phyloP scores from a whole-genome alignment of 30 jellyfish, hydroid and myxozoan species.

The Pseudorhiza aurosa region DNA sequence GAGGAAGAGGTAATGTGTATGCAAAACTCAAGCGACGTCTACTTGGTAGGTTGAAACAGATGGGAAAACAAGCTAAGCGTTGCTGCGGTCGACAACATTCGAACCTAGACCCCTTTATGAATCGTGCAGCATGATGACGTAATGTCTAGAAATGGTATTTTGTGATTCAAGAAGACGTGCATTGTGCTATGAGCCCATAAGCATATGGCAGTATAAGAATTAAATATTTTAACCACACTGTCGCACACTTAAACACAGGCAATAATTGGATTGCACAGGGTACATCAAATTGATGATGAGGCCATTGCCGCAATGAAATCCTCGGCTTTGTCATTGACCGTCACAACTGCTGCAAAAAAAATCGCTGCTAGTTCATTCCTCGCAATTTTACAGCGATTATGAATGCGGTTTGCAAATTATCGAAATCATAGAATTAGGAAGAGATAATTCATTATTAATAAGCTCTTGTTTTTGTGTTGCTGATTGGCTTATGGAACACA shows the following conservation, averaged over 20 bases:
- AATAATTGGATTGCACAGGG: background rate
- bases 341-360: too few species aligned
- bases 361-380: too few species aligned
- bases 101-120: too few species aligned
- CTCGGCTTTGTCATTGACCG: too few species aligned
- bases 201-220: too few species aligned
- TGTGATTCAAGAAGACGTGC: too few species aligned
- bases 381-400: background rate
- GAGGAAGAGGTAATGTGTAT: too few species aligned
- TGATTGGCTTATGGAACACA: background rate
- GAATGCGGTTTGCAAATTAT: background rate
- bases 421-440: conserved; percentile 2
- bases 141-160: too few species aligned
- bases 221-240: background rate
- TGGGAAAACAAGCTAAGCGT: background rate
- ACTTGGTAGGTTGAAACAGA: background rate
- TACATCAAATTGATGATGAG: background rate
- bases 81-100: too few species aligned
- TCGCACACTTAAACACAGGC: background rate
- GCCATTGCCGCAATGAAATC: background rate
- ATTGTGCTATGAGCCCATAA: too few species aligned
- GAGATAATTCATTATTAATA: background rate
- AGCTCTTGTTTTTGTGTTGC: background rate
- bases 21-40: too few species aligned
- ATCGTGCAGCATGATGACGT: too few species aligned